Evolutionary conservation across 2,113 vertebrate species (phyloP).

Genomic region (Misgurnus mizolepis): DNA sequence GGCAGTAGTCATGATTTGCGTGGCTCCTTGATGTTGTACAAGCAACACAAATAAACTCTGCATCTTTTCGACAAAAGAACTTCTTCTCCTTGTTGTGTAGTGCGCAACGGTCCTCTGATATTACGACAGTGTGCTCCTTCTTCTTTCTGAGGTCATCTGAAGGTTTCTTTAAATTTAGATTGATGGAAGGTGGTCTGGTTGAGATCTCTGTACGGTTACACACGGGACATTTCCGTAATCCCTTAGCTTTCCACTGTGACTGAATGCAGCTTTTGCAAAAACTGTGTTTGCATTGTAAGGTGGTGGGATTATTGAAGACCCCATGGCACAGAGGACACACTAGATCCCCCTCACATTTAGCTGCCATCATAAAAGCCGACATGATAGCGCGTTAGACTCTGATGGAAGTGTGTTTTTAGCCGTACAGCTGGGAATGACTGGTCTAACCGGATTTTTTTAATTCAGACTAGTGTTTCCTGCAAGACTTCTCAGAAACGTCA

Average conservation of each 20-base stretch:
- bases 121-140: not conserved
- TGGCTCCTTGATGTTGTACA: constrained; percentile 66
- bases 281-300: constrained; percentile 65
- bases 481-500: not conserved
- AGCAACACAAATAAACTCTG: constrained; percentile 61
- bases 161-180: constrained; percentile 63
- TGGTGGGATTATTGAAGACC: constrained; percentile 55
- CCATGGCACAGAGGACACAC: constrained; percentile 63
- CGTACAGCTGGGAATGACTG: not conserved
- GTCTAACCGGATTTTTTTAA: not conserved
- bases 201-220: constrained; percentile 49
- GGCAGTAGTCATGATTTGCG: constrained; percentile 62
- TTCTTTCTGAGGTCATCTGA: constrained; percentile 53
- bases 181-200: constrained; percentile 68
- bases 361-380: not conserved
- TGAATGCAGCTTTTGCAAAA: constrained; percentile 63
- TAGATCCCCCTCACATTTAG: constrained; percentile 54
- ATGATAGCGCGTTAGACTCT: no score
- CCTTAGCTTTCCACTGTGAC: constrained; percentile 65
- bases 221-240: constrained; percentile 63
- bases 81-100: constrained; percentile 63
- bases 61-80: constrained; percentile 67
- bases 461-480: not conserved
- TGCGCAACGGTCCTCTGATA: constrained; percentile 42
- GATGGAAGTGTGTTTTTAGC: not conserved